Percentiles rank a stretch among this genome's conserved stretches.
Conservation (phyloP, 2,888 invertebrate genomes). For the Iphiclides podalirius region DNA sequence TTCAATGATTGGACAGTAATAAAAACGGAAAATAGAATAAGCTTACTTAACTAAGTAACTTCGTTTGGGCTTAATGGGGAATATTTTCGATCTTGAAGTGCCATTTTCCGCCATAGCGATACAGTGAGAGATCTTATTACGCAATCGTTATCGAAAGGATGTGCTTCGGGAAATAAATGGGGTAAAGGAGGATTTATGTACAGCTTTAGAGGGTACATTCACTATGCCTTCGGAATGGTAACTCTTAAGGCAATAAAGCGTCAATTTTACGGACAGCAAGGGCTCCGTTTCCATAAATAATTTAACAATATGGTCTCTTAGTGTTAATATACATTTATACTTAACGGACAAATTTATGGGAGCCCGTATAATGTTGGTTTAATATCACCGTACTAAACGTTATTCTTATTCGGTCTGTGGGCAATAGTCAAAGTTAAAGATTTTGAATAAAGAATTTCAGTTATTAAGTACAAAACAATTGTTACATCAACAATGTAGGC, state of each 20-base stretch:
- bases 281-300: neutral
- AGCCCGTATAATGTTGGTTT: too few relatives aligned
- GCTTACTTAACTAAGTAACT: too few relatives aligned
- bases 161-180: slow-evolving; percentile 9
- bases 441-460: too few relatives aligned
- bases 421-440: neutral
- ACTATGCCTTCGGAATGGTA: slow-evolving; percentile 3
- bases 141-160: slow-evolving; percentile 14
- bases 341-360: too few relatives aligned
- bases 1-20: too few relatives aligned
- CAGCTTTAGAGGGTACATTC: slow-evolving; percentile 11
- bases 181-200: slow-evolving; percentile 16
- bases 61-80: neutral
- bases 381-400: neutral
- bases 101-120: neutral
- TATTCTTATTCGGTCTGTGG: neutral
- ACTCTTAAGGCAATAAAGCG: slow-evolving; percentile 9
- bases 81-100: neutral
- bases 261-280: slow-evolving; percentile 7
- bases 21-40: too few relatives aligned
- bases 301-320: neutral
- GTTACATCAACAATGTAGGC: too few relatives aligned
- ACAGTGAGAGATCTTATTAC: slow-evolving; percentile 9
- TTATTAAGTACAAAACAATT: too few relatives aligned
- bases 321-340: neutral